Base-by-base conservation (phyloP, 2,797 vertebrate genomes). In the Odontamblyopus rebecca region DNA sequence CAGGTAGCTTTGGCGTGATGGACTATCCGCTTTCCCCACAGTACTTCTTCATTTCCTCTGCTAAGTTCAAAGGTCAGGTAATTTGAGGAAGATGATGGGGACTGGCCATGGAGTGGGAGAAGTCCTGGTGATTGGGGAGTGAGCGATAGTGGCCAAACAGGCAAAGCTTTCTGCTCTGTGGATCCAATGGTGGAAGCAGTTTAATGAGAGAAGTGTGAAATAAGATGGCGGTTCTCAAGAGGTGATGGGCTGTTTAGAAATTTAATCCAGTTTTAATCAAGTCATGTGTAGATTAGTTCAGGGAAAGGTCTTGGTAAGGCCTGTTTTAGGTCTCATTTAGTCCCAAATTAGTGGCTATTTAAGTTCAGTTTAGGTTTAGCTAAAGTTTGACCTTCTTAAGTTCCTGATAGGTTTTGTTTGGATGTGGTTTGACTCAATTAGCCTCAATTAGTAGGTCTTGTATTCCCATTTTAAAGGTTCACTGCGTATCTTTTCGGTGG, bases 101-200 rank as follows among this genome's bases (percentile, higher is more conserved):
- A 66, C 66, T 74, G 60, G 67, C 35, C 61, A 71, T 18, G 48
- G 15, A 60, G 23, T 8, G 69, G 60, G 65, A 71, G 68, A 2
- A 9, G 4, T 1, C 70, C 7, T 15, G 48, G 51, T 62, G 38
- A 29, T 6, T 44, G 35, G 65, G 75, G 82, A 84, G 11, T 82
- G 12, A 73, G 73, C 73, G 73, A 72, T 57, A 77, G 67, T 19
- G 32, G 74, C 74, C 80, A 81, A 78, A 85, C 72, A 81, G 67
- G 78, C 68, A 35, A 73, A 68, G 64, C 59, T 38, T 85, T 27
- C 83, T 74, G 81, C 72, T 41, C 13, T 23, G 68, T 63, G 81
- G 72, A 77, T 80, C 72, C 69, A 75, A 77, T 81, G 53, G 71
- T 69, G 61, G 71, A 35, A 0, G 56, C 64, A 18, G 41, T 66